These are phyloP conservation scores for Drosophila baimaii DNA, from an alignment of 1,140 invertebrate genomes.

Conservation along the genomic window DNA sequence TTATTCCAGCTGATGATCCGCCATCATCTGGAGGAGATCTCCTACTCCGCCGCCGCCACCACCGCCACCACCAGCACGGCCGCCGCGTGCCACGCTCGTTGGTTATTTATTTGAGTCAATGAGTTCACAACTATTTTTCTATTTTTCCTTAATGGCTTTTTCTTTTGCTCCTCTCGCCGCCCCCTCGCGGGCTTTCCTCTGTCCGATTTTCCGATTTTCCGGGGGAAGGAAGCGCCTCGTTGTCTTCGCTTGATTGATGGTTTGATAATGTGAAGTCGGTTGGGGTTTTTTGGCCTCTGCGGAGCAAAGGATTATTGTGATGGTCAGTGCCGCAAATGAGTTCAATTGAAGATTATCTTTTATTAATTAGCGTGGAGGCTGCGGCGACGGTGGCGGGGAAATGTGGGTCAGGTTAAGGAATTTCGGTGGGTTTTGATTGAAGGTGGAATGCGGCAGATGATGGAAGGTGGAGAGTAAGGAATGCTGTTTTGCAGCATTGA, in stretches of 20 bases:
- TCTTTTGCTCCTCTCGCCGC: constrained; percentile 21
- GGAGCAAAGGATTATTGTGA: constrained; percentile 32
- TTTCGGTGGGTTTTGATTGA: constrained; percentile 15
- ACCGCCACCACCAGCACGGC: neutral
- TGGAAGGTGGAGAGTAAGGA: constrained; percentile 12
- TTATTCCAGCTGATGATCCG: constrained; percentile 75
- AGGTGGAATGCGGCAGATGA: constrained; percentile 18
- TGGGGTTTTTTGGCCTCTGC: constrained; percentile 2
- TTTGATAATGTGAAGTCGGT: constrained; percentile 68
- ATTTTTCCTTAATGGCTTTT: constrained; percentile 74
- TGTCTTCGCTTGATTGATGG: constrained; percentile 76
- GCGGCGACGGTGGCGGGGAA: constrained; percentile 1
- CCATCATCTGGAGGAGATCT: constrained; percentile 58
- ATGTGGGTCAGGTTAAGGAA: constrained; percentile 34
- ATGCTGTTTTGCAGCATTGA: neutral
- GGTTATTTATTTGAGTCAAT: constrained; percentile 82
- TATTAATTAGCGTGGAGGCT: constrained; percentile 39
- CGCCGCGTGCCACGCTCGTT: constrained; percentile 53
- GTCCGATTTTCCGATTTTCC: constrained; percentile 25
- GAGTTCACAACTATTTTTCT: constrained; percentile 82
- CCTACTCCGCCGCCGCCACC: constrained; percentile 22
- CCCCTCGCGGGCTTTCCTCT: constrained; percentile 3
- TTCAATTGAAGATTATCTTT: constrained; percentile 55
- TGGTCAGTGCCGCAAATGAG: constrained; percentile 38
- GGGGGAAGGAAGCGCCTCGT: constrained; percentile 69